phyloP scores from a whole-genome alignment of 2,113 vertebrate species.

The Notarius quadriscutis region DNA sequence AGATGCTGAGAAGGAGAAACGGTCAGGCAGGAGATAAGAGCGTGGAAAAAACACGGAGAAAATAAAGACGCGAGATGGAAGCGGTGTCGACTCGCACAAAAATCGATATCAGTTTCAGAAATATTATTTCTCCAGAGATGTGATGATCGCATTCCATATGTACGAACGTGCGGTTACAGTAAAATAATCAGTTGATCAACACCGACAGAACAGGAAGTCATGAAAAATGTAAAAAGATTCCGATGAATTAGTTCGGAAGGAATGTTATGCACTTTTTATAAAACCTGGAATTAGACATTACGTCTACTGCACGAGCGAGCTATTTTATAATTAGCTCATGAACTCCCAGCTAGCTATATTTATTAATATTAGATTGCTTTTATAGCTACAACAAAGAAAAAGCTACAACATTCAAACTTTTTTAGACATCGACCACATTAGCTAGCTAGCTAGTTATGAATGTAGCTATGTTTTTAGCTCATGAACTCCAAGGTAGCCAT shows the following conservation, averaged over 20 bases:
- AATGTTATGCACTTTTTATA: not conserved
- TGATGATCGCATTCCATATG: too few species aligned
- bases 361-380: too few species aligned
- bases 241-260: too few species aligned
- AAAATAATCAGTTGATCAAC: not conserved
- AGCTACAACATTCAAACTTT: too few species aligned
- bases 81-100: not conserved
- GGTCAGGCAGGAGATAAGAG: slow-evolving; percentile 33
- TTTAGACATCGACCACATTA: too few species aligned
- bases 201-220: not conserved
- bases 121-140: not conserved
- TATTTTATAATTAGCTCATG: not conserved
- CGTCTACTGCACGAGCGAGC: not conserved
- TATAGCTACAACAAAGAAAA: too few species aligned
- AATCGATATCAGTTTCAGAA: not conserved
- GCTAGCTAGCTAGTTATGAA: too few species aligned
- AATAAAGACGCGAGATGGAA: not conserved
- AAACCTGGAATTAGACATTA: not conserved
- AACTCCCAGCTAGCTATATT: not conserved
- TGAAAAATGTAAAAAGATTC: not conserved
- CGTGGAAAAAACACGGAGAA: not conserved
- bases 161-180: not conserved
- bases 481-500: not conserved
- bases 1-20: slow-evolving; percentile 49
- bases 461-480: too few species aligned